Evolutionary conservation across 2,888 invertebrate genomes (phyloP).

Genomic region (Thera obeliscata): DNA sequence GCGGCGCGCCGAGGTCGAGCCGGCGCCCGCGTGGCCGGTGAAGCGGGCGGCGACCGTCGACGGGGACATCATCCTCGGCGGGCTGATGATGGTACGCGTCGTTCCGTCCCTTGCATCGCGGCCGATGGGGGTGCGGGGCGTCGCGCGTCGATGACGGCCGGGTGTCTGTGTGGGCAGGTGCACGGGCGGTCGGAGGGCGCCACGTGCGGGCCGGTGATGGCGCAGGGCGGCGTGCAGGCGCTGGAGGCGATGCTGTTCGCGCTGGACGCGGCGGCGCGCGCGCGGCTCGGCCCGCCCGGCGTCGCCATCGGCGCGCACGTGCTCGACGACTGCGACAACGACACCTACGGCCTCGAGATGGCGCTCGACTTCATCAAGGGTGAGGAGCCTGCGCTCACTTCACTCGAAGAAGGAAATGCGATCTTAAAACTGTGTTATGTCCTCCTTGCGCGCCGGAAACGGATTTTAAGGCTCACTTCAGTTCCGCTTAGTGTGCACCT

Average conservation of each 20-base stretch:
- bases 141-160: too few relatives aligned
- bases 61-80: slow-evolving; percentile 93
- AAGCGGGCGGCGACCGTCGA: slow-evolving; percentile 92
- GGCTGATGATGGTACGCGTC: slow-evolving; percentile 91
- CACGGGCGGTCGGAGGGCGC: slow-evolving; percentile 92
- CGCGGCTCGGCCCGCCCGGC: slow-evolving; percentile 86
- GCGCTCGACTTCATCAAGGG: slow-evolving; percentile 92
- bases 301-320: slow-evolving; percentile 93
- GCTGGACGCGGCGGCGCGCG: slow-evolving; percentile 88
- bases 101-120: background rate
- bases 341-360: slow-evolving; percentile 96
- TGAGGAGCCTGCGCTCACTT: background rate
- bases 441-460: too few relatives aligned
- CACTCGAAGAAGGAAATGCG: too few relatives aligned
- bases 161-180: slow-evolving; percentile 61
- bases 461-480: too few relatives aligned
- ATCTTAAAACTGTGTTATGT: too few relatives aligned
- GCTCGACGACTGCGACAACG: slow-evolving; percentile 96
- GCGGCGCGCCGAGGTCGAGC: slow-evolving; percentile 6
- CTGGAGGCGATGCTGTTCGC: slow-evolving; percentile 95
- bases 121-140: background rate
- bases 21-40: slow-evolving; percentile 86
- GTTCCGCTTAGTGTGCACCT: too few relatives aligned
- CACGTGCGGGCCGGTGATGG: slow-evolving; percentile 95
- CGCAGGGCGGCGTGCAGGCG: slow-evolving; percentile 93